A percentile compares a stretch with the other conserved stretches of the same genome.
phyloP scores from a whole-genome alignment of 2,113 vertebrate species.

The Malaclemys terrapin region DNA sequence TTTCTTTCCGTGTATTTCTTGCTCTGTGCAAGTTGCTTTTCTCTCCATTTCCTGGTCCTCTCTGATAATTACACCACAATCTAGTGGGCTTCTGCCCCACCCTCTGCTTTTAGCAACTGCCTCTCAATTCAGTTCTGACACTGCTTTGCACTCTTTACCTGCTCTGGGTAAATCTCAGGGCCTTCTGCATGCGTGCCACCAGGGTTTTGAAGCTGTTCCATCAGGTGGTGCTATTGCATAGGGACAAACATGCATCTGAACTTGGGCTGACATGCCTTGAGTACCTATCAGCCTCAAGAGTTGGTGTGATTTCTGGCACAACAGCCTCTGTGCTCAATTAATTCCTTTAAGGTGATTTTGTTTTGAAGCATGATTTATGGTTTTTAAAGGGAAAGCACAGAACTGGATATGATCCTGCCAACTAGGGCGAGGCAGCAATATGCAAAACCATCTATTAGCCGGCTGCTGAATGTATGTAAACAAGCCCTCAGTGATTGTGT shows the following conservation, averaged over 20 bases:
- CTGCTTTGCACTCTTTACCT: neutral
- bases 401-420: neutral
- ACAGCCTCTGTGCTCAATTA: slow-evolving; percentile 40
- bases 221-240: slow-evolving; percentile 31
- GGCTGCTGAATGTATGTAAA: neutral
- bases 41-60: slow-evolving; percentile 22
- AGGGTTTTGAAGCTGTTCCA: slow-evolving; percentile 32
- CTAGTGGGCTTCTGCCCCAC: neutral
- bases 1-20: slow-evolving; percentile 2
- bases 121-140: neutral
- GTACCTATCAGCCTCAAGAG: slow-evolving; percentile 10
- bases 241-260: neutral
- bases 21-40: slow-evolving; percentile 4
- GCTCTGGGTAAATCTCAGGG: neutral
- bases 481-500: neutral
- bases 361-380: slow-evolving; percentile 10
- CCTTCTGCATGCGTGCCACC: accelerated
- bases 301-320: slow-evolving; percentile 58
- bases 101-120: neutral
- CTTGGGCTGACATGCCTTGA: neutral
- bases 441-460: neutral
- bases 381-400: slow-evolving; percentile 15
- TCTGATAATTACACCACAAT: neutral
- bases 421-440: slow-evolving; percentile 29
- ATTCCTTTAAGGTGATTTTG: slow-evolving; percentile 45